Evolutionary conservation across 2,797 vertebrate species (phyloP).

Genomic region (Poeciliopsis presidionis): DNA sequence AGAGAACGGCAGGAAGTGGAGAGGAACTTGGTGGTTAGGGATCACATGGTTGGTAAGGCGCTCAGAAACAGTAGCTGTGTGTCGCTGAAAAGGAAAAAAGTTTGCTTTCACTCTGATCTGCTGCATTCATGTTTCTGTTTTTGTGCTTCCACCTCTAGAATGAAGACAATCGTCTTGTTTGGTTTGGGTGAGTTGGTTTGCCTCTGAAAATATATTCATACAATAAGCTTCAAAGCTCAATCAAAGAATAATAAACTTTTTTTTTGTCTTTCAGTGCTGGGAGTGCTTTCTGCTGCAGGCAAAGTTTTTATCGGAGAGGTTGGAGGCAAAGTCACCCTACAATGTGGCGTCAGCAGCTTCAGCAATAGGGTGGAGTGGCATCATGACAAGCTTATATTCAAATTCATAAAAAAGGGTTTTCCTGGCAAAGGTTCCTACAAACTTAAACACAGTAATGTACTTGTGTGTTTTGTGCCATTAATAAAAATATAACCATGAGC

Average conservation of each 20-base stretch:
- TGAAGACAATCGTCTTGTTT: slow-evolving; percentile 54
- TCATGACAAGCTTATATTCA: rapidly evolving
- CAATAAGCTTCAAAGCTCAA: neutral
- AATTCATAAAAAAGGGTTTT: rapidly evolving
- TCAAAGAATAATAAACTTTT: neutral
- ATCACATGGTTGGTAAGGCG: slow-evolving; percentile 39
- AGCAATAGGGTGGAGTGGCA: rapidly evolving
- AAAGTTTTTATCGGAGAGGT: neutral
- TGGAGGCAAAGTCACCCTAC: rapidly evolving
- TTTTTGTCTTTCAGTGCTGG: slow-evolving; percentile 55
- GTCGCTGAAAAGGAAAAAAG: neutral
- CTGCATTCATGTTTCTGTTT: neutral
- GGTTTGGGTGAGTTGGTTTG: slow-evolving; percentile 62
- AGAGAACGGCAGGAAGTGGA: slow-evolving; percentile 53
- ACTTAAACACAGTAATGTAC: rapidly evolving
- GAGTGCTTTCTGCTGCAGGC: slow-evolving; percentile 43
- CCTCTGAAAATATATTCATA: neutral
- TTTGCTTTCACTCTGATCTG: neutral
- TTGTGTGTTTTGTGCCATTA: neutral
- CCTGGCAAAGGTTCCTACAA: neutral
- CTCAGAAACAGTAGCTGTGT: slow-evolving; percentile 42
- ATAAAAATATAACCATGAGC: neutral
- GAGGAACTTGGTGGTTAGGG: slow-evolving; percentile 38
- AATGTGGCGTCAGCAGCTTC: rapidly evolving
- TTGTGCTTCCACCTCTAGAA: slow-evolving; percentile 29